These are phyloP conservation scores for Eupithecia subfuscata DNA, from an alignment of 2,888 invertebrate species.

Conservation along the genomic window DNA sequence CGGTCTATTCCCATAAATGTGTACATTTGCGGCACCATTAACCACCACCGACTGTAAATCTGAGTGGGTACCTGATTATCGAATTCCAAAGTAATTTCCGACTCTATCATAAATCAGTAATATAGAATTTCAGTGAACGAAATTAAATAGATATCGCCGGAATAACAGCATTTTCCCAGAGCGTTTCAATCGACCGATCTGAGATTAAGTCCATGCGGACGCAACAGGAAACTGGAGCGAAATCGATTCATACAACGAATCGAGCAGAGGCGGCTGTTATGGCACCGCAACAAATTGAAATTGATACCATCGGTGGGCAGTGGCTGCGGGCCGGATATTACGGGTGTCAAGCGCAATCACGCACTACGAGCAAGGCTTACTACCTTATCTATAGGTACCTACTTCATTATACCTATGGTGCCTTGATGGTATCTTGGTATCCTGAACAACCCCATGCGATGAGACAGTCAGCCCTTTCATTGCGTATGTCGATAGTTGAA, in stretches of 20 bases:
- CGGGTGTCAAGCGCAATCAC: constrained; percentile 81
- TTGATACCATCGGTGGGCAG: constrained; percentile 82
- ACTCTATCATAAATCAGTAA: constrained; percentile 53
- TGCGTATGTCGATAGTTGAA: constrained; percentile 14
- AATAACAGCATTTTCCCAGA: constrained; percentile 61
- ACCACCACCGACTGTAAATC: constrained; percentile 8
- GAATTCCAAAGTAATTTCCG: constrained; percentile 48
- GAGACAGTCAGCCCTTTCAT: constrained; percentile 6
- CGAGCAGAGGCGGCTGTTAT: constrained; percentile 75
- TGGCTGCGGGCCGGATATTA: constrained; percentile 78
- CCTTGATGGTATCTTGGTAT: constrained; percentile 36
- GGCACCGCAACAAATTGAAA: constrained; percentile 82
- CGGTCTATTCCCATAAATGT: constrained; percentile 19
- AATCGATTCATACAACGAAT: constrained; percentile 79
- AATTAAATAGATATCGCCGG: constrained; percentile 61
- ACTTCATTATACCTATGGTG: constrained; percentile 56
- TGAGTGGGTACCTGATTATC: constrained; percentile 40
- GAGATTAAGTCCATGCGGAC: constrained; percentile 77
- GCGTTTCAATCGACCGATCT: constrained; percentile 70
- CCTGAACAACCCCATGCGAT: constrained; percentile 24
- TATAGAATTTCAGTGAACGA: constrained; percentile 60
- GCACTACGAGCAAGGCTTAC: constrained; percentile 59
- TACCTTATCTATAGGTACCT: constrained; percentile 52
- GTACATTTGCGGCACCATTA: constrained; percentile 25
- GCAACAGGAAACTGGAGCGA: constrained; percentile 80